Evolutionary conservation across 2,888 invertebrate species (phyloP).

Genomic region (Pogonocherus hispidulus): DNA sequence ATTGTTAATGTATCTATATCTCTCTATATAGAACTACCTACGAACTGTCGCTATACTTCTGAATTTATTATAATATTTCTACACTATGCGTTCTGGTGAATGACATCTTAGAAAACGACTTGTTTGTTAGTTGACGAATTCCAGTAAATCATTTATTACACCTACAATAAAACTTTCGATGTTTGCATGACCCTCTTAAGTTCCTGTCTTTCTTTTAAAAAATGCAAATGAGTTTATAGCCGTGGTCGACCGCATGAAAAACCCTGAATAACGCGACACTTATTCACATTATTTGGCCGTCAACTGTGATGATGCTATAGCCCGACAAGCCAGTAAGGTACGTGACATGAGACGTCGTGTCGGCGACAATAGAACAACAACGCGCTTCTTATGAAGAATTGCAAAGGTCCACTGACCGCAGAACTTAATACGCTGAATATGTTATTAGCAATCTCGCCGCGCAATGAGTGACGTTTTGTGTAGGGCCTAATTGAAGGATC

Average conservation of each 20-base stretch:
- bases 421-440: conserved; percentile 57
- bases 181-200: conserved; percentile 17
- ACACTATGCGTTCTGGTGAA: not conserved
- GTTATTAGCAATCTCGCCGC: conserved; percentile 56
- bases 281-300: conserved; percentile 56
- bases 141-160: conserved; percentile 3
- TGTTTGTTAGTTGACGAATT: not conserved
- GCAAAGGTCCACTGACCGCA: conserved; percentile 61
- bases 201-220: conserved; percentile 37
- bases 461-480: conserved; percentile 50
- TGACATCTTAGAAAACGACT: not conserved
- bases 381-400: conserved; percentile 54
- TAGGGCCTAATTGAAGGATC: conserved; percentile 57
- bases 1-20: too few species aligned
- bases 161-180: conserved; percentile 8
- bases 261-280: conserved; percentile 55
- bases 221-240: conserved; percentile 50
- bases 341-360: conserved; percentile 57
- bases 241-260: conserved; percentile 51
- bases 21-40: too few species aligned
- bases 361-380: conserved; percentile 55
- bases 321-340: conserved; percentile 53
- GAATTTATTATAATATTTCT: too few species aligned
- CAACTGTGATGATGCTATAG: conserved; percentile 50
- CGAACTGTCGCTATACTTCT: too few species aligned